These are phyloP conservation scores for Holothuria scabra DNA, from an alignment of 53 echinoderm and acorn worm genomes.

Conservation along the genomic window DNA sequence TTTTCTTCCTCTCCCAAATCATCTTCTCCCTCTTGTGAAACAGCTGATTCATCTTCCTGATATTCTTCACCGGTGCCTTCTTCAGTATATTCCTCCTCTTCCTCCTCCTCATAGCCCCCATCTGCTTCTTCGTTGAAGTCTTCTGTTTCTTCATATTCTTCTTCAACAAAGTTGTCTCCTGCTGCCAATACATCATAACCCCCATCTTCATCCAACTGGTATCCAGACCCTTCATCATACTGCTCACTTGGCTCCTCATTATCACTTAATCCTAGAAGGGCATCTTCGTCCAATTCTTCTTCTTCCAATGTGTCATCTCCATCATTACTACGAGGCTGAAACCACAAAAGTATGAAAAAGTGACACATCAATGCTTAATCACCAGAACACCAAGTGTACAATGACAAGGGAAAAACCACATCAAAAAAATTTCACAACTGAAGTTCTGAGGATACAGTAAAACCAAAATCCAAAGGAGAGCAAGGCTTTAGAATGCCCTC, in stretches of 20 bases:
- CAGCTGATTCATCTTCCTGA: not conserved
- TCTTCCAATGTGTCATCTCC: conserved; percentile 50
- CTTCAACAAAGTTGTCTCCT: not conserved
- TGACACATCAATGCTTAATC: no score
- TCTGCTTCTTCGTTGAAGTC: not conserved
- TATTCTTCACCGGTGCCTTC: not conserved
- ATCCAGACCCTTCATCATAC: conserved; percentile 2
- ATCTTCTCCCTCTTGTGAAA: not conserved
- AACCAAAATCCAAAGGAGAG: no score
- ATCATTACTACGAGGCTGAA: conserved; percentile 24
- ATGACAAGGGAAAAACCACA: no score
- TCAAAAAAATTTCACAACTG: no score
- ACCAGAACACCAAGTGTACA: no score
- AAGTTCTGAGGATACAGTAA: no score
- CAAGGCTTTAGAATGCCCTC: no score
- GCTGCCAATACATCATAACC: conserved; percentile 2
- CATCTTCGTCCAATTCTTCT: conserved; percentile 94
- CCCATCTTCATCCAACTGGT: conserved; percentile 14
- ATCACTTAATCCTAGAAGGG: conserved; percentile 85
- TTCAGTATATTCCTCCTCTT: not conserved
- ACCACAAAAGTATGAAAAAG: not conserved
- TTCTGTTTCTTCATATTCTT: not conserved
- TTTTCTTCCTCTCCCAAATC: not conserved
- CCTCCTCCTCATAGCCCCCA: not conserved
- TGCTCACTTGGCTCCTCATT: conserved; percentile 64